A percentile compares a stretch with the other conserved stretches of the same genome.
Evolutionary conservation across 2,113 vertebrate genomes (phyloP).

Genomic region (Phoxinus phoxinus): DNA sequence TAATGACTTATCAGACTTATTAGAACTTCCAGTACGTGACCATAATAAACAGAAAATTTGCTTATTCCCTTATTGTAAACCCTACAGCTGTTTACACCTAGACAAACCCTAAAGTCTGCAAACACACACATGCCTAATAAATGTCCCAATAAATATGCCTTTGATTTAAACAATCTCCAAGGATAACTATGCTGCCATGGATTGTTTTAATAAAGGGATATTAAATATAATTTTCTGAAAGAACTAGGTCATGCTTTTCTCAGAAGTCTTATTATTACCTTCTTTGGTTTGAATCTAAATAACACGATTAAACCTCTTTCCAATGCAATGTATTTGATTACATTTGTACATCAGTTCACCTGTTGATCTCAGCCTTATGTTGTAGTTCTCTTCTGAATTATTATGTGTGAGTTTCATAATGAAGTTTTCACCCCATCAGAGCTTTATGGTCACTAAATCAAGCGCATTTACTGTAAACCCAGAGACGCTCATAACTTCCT

Average conservation of each 20-base stretch:
- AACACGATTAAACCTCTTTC: constrained; percentile 26
- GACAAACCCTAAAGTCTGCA: not conserved
- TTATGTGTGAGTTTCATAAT: constrained; percentile 22
- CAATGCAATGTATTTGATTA: not conserved
- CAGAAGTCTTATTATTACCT: constrained; percentile 34
- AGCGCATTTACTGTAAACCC: constrained; percentile 25
- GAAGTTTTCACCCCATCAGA: constrained; percentile 33
- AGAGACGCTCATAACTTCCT: constrained; percentile 32
- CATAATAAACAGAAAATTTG: not conserved
- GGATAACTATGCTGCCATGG: not conserved
- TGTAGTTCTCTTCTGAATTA: not conserved
- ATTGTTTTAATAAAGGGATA: constrained; percentile 36
- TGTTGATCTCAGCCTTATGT: not conserved
- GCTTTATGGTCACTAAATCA: constrained; percentile 31
- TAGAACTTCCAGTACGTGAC: not conserved
- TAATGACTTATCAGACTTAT: not conserved
- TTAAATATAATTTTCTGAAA: constrained; percentile 7
- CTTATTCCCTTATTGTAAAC: not conserved
- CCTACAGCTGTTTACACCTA: not conserved
- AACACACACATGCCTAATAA: not conserved
- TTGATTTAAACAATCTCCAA: constrained; percentile 34
- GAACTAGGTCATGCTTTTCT: constrained; percentile 24
- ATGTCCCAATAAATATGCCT: constrained; percentile 26
- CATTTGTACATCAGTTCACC: not conserved
- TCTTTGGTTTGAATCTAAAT: constrained; percentile 27